Base-by-base conservation (phyloP, 2,797 vertebrate genomes). In the Natrix natrix region DNA sequence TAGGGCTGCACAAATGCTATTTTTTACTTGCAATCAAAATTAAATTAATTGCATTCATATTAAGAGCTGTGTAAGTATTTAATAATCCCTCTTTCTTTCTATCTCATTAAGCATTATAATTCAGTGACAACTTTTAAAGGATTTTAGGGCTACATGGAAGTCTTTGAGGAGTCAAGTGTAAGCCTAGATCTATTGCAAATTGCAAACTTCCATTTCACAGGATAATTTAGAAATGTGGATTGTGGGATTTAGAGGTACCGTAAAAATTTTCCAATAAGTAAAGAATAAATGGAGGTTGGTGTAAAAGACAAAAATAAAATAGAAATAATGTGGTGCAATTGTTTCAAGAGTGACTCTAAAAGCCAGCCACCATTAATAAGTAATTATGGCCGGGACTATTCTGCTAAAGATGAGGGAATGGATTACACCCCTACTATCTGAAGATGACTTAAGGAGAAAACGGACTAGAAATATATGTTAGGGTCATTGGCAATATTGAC, bases 401-500 rank as follows among this genome's bases (percentile, higher is more conserved):
- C 54, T 54, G 63, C 57, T 78, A 56, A 90, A 69, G 54, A 87
- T 87, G 60, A 90, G 60, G 32, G 54, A 90, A 57, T 87, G 83
- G 61, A 63, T 63, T 93, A 55, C 69, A 89, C 55, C 48, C 54
- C 14, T 74, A 60, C 83, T 88, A 69, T 55, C 48, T 89, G 57
- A 91, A 89, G 66, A 26, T 83, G 90, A 52, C 59, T 93, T 88
- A 90, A 95, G 93, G 92, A 95, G 92, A 93, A 89, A 92, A 95
- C n/a, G 17, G 55, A 61, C 48, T 4, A 91, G 93, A 28, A 93
- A 52, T 5, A 5, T 90, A 94, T 60, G 8, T 92, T 86, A 32
- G 86, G 32, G 89, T 92, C 63, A 28, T 90, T 83, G 5, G n/a
- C 26, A 37, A 93, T 95, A 93, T 78, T 96, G 90, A 91, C 55